These are phyloP conservation scores for Diaphora mendica DNA, from an alignment of 2,888 invertebrate genomes.

Conservation along the genomic window DNA sequence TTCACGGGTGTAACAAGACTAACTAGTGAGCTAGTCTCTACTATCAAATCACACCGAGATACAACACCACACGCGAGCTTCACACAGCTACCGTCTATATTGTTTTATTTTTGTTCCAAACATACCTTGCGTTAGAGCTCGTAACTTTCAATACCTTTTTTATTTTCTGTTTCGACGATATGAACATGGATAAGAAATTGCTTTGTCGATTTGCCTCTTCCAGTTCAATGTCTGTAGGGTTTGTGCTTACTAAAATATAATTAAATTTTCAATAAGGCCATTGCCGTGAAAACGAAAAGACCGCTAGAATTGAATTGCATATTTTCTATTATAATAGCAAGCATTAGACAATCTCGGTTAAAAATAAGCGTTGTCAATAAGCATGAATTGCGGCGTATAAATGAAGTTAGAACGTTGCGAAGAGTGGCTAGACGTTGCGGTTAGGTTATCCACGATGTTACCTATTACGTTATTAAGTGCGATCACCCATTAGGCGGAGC, in stretches of 20 bases:
- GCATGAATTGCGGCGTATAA: conserved; percentile 44
- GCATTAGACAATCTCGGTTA: conserved; percentile 36
- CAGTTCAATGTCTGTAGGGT: conserved; percentile 31
- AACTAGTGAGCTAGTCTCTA: conserved; percentile 2
- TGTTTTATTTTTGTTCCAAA: conserved; percentile 70
- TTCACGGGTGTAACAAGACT: not conserved
- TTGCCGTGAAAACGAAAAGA: conserved; percentile 25
- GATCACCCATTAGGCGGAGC: conserved; percentile 68
- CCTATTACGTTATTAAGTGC: conserved; percentile 78
- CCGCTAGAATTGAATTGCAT: conserved; percentile 20
- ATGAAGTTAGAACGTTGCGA: conserved; percentile 48
- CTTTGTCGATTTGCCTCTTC: conserved; percentile 61
- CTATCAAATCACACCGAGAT: conserved; percentile 7
- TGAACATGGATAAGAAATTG: conserved; percentile 74
- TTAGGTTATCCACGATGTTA: conserved; percentile 67
- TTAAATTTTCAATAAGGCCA: conserved; percentile 31
- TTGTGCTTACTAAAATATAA: conserved; percentile 29
- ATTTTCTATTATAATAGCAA: conserved; percentile 25
- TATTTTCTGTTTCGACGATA: conserved; percentile 67
- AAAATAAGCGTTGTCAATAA: conserved; percentile 42
- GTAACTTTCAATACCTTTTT: conserved; percentile 69
- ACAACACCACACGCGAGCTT: conserved; percentile 61
- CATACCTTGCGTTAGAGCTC: conserved; percentile 62
- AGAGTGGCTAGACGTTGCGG: conserved; percentile 55
- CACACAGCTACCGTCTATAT: conserved; percentile 67